Evolutionary conservation across 2,113 vertebrate species (phyloP), one percentile per base, ranked within the genome.

Genomic region (Engraulis encrasicolus): DNA sequence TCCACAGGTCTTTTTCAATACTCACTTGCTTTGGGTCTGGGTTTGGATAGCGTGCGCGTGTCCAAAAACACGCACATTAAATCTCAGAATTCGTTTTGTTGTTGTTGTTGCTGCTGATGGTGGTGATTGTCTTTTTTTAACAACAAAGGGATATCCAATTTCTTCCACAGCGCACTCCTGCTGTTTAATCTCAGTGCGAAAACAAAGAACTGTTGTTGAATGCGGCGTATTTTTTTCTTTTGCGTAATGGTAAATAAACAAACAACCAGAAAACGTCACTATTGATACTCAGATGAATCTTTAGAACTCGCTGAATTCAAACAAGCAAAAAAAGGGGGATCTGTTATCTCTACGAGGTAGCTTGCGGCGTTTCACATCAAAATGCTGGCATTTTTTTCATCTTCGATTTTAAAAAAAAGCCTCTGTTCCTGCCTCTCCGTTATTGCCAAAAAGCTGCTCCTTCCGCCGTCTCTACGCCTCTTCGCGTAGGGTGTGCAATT

Each of bases 1-100:
- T 40, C 79, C 71, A 66, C 52, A 83, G 54, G 82, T 37, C 79
- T 36, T 61, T 88, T 84, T n/a, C n/a, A 23, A 90, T 94, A 95
- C 94, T 95, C 93, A 95, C 94, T 93, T 90, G 92, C 83, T 86
- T 88, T 89, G 86, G 91, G 89, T 88, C 94, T 89, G 86, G 90
- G 91, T 92, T 89, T 88, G 92, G 90, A 90, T 92, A 87, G 88
- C 86, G 91, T 90, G 91, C 89, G 92, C 78, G 91, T 82, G 81
- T 50, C 50, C 85, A 83, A 86, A 88, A 86, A 89, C 92, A 88
- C 91, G 90, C 91, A 90, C 90, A 90, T 92, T 85, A 87, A 93
- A 90, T 88, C 89, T 85, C 87, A 85, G 84, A 91, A 92, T 86
- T 92, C 90, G 91, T 87, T 91, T 82, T 89, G 23, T 81, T 79